phyloP scores from a whole-genome alignment of 2,888 invertebrate species.

The Stenchaetothrips biformis region DNA sequence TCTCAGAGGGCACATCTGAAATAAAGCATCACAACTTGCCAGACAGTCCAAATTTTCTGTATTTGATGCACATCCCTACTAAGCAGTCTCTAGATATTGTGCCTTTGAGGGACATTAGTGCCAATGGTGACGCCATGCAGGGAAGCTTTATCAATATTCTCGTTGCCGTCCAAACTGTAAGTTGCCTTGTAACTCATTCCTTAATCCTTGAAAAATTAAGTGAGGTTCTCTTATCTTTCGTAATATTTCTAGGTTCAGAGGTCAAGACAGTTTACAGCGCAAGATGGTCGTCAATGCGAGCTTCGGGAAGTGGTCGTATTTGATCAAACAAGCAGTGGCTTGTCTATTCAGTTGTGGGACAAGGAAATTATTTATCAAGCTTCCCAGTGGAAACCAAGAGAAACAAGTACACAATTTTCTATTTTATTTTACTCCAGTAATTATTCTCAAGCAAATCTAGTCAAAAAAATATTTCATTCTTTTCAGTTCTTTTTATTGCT shows the following conservation, averaged over 20 bases:
- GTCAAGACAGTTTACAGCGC: slow-evolving; percentile 58
- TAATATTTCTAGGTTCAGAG: slow-evolving; percentile 51
- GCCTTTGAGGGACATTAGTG: slow-evolving; percentile 54
- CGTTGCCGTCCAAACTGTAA: slow-evolving; percentile 59
- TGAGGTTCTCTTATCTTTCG: slow-evolving; percentile 4
- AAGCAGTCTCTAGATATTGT: slow-evolving; percentile 56
- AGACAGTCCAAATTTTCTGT: slow-evolving; percentile 48
- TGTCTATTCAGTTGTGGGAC: slow-evolving; percentile 63
- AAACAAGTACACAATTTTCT: slow-evolving; percentile 47
- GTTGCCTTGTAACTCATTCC: slow-evolving; percentile 30
- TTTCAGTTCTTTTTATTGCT: slow-evolving; percentile 60
- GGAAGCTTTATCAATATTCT: slow-evolving; percentile 60
- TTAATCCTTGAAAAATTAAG: neutral
- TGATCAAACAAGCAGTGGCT: slow-evolving; percentile 58
- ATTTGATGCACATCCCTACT: slow-evolving; percentile 59
- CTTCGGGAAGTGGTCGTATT: slow-evolving; percentile 63
- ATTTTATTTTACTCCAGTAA: neutral
- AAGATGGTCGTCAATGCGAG: slow-evolving; percentile 54
- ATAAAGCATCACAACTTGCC: slow-evolving; percentile 57
- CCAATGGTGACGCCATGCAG: slow-evolving; percentile 46
- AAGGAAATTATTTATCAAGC: slow-evolving; percentile 63
- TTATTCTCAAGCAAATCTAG: neutral
- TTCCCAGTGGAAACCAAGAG: slow-evolving; percentile 60
- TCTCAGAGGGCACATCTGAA: slow-evolving; percentile 62
- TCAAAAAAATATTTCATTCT: slow-evolving; percentile 8